phyloP scores from a whole-genome alignment of 2,113 vertebrate species.

The Todiramphus chloris region DNA sequence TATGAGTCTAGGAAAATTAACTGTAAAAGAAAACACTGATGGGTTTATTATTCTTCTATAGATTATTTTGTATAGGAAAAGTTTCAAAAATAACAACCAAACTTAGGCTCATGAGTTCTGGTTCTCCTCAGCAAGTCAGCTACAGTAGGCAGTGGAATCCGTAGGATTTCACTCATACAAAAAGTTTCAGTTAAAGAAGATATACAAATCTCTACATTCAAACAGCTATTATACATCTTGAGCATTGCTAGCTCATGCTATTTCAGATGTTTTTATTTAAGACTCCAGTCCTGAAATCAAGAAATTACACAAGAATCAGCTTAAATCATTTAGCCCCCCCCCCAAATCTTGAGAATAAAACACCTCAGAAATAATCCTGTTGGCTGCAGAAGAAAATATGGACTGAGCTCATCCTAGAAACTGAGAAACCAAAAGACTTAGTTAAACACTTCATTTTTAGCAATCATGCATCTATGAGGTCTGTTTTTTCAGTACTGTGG shows the following conservation, averaged over 20 bases:
- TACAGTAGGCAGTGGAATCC: neutral
- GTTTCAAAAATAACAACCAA: neutral
- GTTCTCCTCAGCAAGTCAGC: constrained; percentile 1
- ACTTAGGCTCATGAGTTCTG: neutral
- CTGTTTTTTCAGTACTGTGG: neutral
- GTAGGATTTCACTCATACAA: neutral
- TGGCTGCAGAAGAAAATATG: neutral
- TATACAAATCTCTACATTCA: neutral
- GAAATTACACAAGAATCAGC: neutral
- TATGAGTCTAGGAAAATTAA: neutral
- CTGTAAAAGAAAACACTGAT: neutral
- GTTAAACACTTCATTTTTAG: neutral
- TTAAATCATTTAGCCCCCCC: neutral
- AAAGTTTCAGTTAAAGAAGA: neutral
- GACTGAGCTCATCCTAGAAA: neutral
- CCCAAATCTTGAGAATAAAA: neutral
- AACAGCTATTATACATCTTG: neutral
- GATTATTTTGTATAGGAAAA: neutral
- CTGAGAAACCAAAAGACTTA: neutral
- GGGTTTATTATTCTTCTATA: neutral
- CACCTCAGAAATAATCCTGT: neutral
- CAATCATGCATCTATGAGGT: neutral
- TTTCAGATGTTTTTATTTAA: neutral
- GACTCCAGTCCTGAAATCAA: neutral
- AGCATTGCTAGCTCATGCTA: neutral